These are phyloP conservation scores for Drosophila ezoana DNA, from an alignment of 2,888 invertebrate species.

Conservation along the genomic window DNA sequence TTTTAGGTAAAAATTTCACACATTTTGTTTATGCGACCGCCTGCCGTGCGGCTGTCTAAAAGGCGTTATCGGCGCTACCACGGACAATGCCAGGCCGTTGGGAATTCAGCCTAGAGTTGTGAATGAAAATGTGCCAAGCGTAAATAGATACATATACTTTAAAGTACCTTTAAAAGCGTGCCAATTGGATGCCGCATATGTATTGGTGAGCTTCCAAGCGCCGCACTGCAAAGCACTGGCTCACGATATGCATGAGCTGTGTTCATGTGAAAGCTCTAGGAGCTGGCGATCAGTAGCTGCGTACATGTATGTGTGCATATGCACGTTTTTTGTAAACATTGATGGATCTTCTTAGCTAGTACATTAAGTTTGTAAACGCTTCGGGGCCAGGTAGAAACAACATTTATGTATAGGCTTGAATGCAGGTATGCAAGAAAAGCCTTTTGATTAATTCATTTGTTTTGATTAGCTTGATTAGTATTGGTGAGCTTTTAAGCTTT, in stretches of 20 bases:
- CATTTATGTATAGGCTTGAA: too few species aligned
- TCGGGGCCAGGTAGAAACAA: too few species aligned
- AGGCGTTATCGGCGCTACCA: slow-evolving; percentile 73
- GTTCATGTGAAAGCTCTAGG: background rate
- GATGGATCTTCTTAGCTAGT: too few species aligned
- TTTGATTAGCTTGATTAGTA: too few species aligned
- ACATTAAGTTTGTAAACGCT: too few species aligned
- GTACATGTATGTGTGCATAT: too few species aligned
- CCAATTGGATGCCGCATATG: background rate
- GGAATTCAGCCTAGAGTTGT: slow-evolving; percentile 28
- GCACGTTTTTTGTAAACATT: too few species aligned
- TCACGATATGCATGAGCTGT: background rate
- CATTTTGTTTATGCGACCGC: slow-evolving; percentile 73
- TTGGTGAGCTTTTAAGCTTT: slow-evolving; percentile 1
- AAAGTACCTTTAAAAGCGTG: background rate
- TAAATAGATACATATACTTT: background rate
- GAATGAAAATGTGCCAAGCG: background rate
- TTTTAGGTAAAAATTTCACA: slow-evolving; percentile 79
- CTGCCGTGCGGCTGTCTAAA: slow-evolving; percentile 57
- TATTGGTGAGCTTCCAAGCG: background rate
- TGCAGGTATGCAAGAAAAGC: too few species aligned
- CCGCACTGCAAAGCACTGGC: too few species aligned
- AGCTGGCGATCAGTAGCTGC: background rate
- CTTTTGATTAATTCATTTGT: too few species aligned
- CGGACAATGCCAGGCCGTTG: slow-evolving; percentile 42